Evolutionary conservation across 30 jellyfish, hydroid and myxozoan genomes (phyloP), one percentile per base, ranked within the genome.

Genomic region (Turritopsis dohrnii): DNA sequence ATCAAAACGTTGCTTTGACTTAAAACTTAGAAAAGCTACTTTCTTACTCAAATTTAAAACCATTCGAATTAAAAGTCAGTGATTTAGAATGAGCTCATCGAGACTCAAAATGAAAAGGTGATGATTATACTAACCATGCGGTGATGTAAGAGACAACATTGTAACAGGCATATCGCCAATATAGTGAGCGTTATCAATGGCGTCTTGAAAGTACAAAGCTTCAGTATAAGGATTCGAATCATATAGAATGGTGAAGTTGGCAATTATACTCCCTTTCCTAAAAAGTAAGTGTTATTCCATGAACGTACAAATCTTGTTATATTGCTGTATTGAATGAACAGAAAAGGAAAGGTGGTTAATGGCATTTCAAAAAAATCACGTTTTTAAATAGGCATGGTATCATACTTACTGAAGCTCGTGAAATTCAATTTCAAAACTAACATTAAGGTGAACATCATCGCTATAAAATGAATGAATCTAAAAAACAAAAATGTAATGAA

Each of bases 211-310:
- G 41, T 22, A 22, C n/a, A 75, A 75, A 8, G 83, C 60, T 75
- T 75, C 66, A 13, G 41, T 75, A 21, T 21, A 26, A n/a, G 83
- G 83, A 26, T 26, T 75, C 16, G 65, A 26, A 13, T 21, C 53
- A 75, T 75, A 75, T n/a, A 31, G 16, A 22, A 75, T 30, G 21
- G 83, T 26, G 41, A 75, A 75, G 25, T 31, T 75, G 26, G 66
- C 83, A 75, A 75, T 75, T 13, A 75, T 65, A 75, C 83, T 75
- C 9, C 83, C 83, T 21, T 30, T 26, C 1, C 83, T 75, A 1
- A 13, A 75, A 75, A 69, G 16, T 16, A 69, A 69, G 16, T 41
- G 5, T 41, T 41, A 13, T 13, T 3, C 60, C 60, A 41, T 41
- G n/a, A n/a, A n/a, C n/a, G n/a, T n/a, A n/a, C n/a, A n/a, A n/a